Evolutionary conservation across 2,797 vertebrate genomes (phyloP).

Genomic region (Miichthys miiuy): DNA sequence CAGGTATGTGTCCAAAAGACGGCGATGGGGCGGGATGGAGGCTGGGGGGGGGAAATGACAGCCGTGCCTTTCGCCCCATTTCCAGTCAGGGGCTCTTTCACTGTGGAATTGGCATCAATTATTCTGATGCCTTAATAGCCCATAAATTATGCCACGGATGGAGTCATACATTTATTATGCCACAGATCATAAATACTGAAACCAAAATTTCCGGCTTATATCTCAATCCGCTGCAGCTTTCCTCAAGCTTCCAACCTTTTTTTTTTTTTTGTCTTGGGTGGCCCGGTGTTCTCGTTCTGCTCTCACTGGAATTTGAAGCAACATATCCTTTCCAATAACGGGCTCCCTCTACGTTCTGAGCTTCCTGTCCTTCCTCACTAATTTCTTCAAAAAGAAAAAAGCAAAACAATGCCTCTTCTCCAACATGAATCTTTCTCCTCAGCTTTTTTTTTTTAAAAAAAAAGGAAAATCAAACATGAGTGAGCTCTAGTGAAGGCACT

Average conservation of each 20-base stretch:
- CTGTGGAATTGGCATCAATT: slow-evolving; percentile 59
- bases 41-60: slow-evolving; percentile 47
- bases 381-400: slow-evolving; percentile 46
- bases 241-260: slow-evolving; percentile 64
- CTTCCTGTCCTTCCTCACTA: slow-evolving; percentile 39
- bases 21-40: slow-evolving; percentile 10
- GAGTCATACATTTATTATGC: slow-evolving; percentile 69
- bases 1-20: slow-evolving; percentile 49
- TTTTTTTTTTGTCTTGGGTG: slow-evolving; percentile 32
- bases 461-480: slow-evolving; percentile 27
- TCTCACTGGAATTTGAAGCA: slow-evolving; percentile 64
- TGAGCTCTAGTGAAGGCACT: slow-evolving; percentile 82
- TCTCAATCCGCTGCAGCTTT: slow-evolving; percentile 54
- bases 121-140: slow-evolving; percentile 72
- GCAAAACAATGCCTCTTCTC: slow-evolving; percentile 47
- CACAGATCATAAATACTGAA: slow-evolving; percentile 58
- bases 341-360: slow-evolving; percentile 43
- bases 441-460: slow-evolving; percentile 11
- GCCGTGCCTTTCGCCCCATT: slow-evolving; percentile 57
- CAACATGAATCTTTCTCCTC: slow-evolving; percentile 35
- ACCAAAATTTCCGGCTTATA: slow-evolving; percentile 45
- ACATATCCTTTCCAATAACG: slow-evolving; percentile 58
- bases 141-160: slow-evolving; percentile 65
- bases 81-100: slow-evolving; percentile 58
- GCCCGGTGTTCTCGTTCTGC: slow-evolving; percentile 33